These are phyloP conservation scores for Rhinolophus ferrumequinum DNA, from an alignment of 2,113 vertebrate species.

Conservation along the genomic window DNA sequence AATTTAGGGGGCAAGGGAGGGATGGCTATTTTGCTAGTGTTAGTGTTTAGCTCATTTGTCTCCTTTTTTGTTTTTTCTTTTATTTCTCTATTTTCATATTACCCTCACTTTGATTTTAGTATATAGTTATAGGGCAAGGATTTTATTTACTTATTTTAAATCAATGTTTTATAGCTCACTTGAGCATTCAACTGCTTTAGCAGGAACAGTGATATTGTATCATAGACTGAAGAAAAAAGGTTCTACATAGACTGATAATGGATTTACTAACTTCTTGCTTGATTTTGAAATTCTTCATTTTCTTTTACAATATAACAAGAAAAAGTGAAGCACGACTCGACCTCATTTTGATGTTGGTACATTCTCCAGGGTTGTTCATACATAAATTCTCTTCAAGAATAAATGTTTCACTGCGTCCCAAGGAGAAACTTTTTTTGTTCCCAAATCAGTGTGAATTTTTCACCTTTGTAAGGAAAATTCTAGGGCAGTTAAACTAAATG, in stretches of 20 bases:
- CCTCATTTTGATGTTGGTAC: background rate
- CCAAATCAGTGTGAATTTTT: conserved; percentile 22
- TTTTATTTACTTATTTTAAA: background rate
- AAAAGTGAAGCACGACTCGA: background rate
- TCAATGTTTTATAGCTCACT: background rate
- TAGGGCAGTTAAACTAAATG: conserved; percentile 19
- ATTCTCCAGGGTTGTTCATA: background rate
- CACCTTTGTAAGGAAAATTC: conserved; percentile 33
- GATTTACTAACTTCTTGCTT: background rate
- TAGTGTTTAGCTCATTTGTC: background rate
- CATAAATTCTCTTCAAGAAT: background rate
- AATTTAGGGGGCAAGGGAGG: background rate
- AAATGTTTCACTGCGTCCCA: background rate
- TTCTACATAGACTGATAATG: background rate
- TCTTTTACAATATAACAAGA: background rate
- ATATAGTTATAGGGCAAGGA: background rate
- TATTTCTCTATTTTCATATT: background rate
- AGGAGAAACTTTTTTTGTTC: background rate
- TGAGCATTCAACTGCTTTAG: background rate
- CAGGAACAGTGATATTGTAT: background rate
- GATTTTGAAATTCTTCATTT: background rate
- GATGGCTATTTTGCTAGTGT: background rate
- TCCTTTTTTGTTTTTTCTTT: background rate
- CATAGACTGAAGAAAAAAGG: background rate
- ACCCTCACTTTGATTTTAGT: background rate